Base-by-base conservation (phyloP, 2,797 vertebrate genomes). In the Melanotaenia nigrans region DNA sequence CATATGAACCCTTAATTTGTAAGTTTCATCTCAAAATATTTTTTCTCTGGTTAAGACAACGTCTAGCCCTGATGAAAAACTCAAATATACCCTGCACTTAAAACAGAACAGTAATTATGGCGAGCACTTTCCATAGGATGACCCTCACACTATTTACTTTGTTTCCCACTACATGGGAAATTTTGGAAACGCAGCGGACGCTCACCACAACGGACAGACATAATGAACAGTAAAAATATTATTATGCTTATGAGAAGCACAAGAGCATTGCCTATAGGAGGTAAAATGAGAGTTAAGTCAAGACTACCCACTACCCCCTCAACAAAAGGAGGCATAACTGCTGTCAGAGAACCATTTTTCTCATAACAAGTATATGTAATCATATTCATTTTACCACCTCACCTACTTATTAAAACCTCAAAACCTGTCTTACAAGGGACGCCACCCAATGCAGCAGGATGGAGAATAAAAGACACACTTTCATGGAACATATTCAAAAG, bases 361-460 rank as follows among this genome's bases (percentile, higher is more conserved):
- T n/a, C 22, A 62, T 51, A 75, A 68, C 40, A 67, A 54, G 56
- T 65, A 40, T 70, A 47, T 72, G 66, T 70, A 69, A 69, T 56
- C 35, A 56, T 73, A 75, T 86, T 79, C 47, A 85, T 80, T 82
- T 87, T 60, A 78, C 58, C 53, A 65, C 79, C 71, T 89, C 82
- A 84, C 87, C 86, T 87, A 83, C 75, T 83, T 81, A 80, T 82
- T 75, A 79, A 89, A 91, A 88, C 88, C 87, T 82, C 76, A 81
- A 90, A 91, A 91, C 89, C 88, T 82, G 90, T 92, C 90, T 75
- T 72, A 82, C 89, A 87, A 86, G 89, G 68, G 73, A 67, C 69
- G 77, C 88, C 87, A 85, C 83, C 79, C 85, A 59, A 45, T 79
- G 81, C 81, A 85, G 69, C 71, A 71, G 42, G 55, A 55, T 51